These are phyloP conservation scores for Amphiprion clarkii DNA, from an alignment of 2,797 vertebrate species.

Conservation along the genomic window DNA sequence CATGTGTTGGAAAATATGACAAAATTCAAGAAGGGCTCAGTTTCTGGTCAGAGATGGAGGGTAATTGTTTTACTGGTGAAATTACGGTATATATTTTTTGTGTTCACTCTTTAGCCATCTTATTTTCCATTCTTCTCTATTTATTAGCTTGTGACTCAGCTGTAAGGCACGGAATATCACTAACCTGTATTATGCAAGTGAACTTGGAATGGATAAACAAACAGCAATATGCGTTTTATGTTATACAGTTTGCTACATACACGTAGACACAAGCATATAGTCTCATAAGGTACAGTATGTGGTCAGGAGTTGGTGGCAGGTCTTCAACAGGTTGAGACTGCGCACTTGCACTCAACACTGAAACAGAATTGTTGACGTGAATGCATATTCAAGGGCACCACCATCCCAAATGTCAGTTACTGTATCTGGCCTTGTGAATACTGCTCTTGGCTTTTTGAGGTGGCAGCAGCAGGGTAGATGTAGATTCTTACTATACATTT, in stretches of 20 bases:
- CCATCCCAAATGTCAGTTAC: slow-evolving; percentile 8
- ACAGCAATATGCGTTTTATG: too few relatives aligned
- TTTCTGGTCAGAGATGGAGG: not conserved
- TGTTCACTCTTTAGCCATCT: not conserved
- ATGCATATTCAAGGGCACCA: slow-evolving; percentile 2
- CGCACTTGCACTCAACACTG: not conserved
- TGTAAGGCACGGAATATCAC: too few relatives aligned
- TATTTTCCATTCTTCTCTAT: not conserved
- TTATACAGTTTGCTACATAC: too few relatives aligned
- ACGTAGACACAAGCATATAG: not conserved
- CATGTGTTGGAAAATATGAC: not conserved
- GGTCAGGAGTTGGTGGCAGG: too few relatives aligned
- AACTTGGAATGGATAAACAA: too few relatives aligned
- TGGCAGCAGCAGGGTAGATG: not conserved
- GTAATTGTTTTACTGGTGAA: too few relatives aligned
- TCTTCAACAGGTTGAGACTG: too few relatives aligned
- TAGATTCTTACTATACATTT: too few relatives aligned
- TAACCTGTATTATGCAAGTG: too few relatives aligned
- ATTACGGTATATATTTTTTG: not conserved
- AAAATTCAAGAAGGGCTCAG: not conserved
- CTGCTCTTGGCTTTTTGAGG: not conserved
- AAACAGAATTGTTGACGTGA: not conserved
- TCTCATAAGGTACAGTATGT: not conserved
- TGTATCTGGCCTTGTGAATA: not conserved
- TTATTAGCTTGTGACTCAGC: too few relatives aligned